A percentile compares a stretch with the other conserved stretches of the same genome.
Evolutionary conservation across 2,113 vertebrate genomes (phyloP).

Genomic region (Spea multiplicata): DNA sequence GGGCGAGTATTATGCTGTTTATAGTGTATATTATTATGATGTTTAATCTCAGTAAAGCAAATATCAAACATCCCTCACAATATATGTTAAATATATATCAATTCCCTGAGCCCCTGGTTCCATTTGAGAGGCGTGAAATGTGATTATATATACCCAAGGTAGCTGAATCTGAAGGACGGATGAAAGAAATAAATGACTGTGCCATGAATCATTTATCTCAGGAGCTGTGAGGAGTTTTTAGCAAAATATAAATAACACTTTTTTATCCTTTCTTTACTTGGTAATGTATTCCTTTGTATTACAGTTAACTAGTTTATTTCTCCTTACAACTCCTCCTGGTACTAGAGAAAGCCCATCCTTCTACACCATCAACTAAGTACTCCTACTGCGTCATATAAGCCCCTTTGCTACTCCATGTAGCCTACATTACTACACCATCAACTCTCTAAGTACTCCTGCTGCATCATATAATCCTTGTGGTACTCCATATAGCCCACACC

Average conservation of each 20-base stretch:
- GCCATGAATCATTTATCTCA: conserved; percentile 27
- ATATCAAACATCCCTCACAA: conserved; percentile 8
- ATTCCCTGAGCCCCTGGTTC: conserved; percentile 20
- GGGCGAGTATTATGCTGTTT: no score
- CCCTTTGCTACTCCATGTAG: background rate
- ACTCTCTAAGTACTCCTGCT: background rate
- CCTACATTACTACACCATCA: no score
- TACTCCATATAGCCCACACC: background rate
- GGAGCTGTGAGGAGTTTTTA: conserved; percentile 20
- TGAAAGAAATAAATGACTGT: conserved; percentile 35
- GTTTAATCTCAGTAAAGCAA: conserved; percentile 3
- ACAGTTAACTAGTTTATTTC: background rate
- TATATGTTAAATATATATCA: conserved; percentile 12
- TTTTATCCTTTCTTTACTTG: conserved; percentile 39
- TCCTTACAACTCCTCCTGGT: background rate
- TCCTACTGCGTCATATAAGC: background rate
- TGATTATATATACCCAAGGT: conserved; percentile 34
- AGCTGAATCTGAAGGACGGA: conserved; percentile 26
- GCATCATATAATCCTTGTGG: background rate
- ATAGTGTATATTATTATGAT: no score
- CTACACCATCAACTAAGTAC: background rate
- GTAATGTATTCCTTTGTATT: conserved; percentile 25
- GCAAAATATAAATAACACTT: conserved; percentile 41
- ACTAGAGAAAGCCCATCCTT: background rate
- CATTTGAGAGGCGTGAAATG: conserved; percentile 21